These are phyloP conservation scores for Lycia hirtaria DNA, from an alignment of 2,888 invertebrate species.

Conservation along the genomic window DNA sequence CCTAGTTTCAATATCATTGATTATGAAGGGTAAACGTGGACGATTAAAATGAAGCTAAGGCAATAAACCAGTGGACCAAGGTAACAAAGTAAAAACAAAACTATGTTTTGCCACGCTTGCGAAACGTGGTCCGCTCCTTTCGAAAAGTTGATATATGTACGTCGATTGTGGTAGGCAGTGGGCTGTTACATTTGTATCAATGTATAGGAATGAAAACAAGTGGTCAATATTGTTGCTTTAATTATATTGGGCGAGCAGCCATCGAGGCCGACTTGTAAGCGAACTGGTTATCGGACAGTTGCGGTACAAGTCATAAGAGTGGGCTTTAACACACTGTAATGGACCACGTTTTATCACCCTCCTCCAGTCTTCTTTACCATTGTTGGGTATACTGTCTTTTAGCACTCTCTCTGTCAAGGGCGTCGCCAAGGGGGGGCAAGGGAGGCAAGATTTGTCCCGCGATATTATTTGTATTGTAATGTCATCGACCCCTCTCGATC, in stretches of 20 bases:
- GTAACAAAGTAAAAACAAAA: slow-evolving; percentile 46
- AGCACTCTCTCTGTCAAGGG: too few relatives aligned
- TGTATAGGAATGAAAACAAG: slow-evolving; percentile 74
- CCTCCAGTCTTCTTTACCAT: background rate
- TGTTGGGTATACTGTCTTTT: background rate
- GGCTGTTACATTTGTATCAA: slow-evolving; percentile 68
- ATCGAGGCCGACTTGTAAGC: slow-evolving; percentile 77
- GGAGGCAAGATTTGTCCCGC: too few relatives aligned
- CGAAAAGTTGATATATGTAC: slow-evolving; percentile 58
- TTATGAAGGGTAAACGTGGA: slow-evolving; percentile 11
- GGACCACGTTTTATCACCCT: background rate
- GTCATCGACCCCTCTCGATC: too few relatives aligned
- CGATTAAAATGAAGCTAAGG: slow-evolving; percentile 7
- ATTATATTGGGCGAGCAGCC: slow-evolving; percentile 75
- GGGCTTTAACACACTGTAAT: slow-evolving; percentile 19
- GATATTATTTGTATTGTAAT: too few relatives aligned
- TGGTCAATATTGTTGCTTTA: slow-evolving; percentile 77
- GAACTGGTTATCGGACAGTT: slow-evolving; percentile 76
- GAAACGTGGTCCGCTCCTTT: slow-evolving; percentile 52
- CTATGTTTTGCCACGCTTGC: slow-evolving; percentile 49
- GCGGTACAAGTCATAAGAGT: slow-evolving; percentile 61
- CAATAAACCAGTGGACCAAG: slow-evolving; percentile 30
- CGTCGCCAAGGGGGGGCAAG: too few relatives aligned
- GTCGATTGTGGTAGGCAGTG: too few relatives aligned
- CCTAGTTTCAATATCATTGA: slow-evolving; percentile 23